Evolutionary conservation across 1,140 invertebrate genomes (phyloP).

Genomic region (Macrostomum lignano): DNA sequence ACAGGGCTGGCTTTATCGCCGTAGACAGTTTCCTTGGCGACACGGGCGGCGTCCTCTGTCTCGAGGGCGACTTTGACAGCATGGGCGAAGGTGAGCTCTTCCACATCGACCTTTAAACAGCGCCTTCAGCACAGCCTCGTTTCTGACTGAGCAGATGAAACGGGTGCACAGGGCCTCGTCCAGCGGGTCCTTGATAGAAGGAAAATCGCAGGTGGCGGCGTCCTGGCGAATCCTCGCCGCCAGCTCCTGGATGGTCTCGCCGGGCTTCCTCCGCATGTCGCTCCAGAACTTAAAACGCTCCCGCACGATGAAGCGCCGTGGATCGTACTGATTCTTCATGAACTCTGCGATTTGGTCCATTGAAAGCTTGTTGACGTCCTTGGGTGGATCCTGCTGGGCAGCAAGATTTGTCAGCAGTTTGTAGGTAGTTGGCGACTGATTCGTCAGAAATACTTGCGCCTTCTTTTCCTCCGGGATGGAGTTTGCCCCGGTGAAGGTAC

Average conservation of each 20-base stretch:
- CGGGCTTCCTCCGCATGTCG: constrained; percentile 4
- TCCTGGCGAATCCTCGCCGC: constrained; percentile 3
- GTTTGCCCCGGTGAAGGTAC: too few species aligned
- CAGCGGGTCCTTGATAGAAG: constrained; percentile 8
- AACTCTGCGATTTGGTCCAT: not conserved
- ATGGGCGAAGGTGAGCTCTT: constrained; percentile 6
- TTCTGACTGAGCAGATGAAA: constrained; percentile 7
- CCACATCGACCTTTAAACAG: constrained; percentile 8
- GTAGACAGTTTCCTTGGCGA: constrained; percentile 3
- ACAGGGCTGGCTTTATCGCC: too few species aligned
- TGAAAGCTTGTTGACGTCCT: constrained; percentile 1
- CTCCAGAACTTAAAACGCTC: constrained; percentile 7
- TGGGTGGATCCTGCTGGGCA: too few species aligned
- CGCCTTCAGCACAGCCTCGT: constrained; percentile 8
- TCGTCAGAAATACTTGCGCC: too few species aligned
- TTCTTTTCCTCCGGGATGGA: too few species aligned
- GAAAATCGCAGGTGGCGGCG: constrained; percentile 8
- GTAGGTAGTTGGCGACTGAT: too few species aligned
- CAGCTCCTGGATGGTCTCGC: constrained; percentile 4
- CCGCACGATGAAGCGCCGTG: constrained; percentile 3
- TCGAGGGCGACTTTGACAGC: constrained; percentile 7
- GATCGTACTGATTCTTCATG: constrained; percentile 5
- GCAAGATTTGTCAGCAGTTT: too few species aligned
- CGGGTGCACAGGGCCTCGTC: constrained; percentile 8
- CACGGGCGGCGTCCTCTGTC: constrained; percentile 7